Base-by-base conservation (phyloP, 1,140 invertebrate genomes). In the Lanistes nyassanus region DNA sequence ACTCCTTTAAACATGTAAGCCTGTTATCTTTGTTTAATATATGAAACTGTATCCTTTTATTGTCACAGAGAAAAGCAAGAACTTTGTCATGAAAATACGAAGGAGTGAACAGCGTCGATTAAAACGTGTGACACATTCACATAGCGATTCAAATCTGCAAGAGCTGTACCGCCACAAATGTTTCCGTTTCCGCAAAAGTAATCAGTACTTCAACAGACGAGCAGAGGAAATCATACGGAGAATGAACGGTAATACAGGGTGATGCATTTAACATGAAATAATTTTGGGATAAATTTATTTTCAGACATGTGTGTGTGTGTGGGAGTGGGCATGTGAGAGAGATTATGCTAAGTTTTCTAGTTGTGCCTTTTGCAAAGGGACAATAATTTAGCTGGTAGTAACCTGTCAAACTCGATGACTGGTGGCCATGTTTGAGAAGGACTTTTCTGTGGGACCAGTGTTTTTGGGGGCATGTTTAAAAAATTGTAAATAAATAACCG, bases 21-120 rank as follows among this genome's bases (percentile, higher is more conserved):
- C 39, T 42, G 13, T 7, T 42, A 47, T 47, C 19, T 16, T 47
- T 47, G 19, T 47, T 47, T 16, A 47, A 47, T 47, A 47, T 6
- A 47, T 47, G 19, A 47, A 0, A 47, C 42, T 47, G 2, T 47
- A 6, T 16, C 1, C 42, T 47, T 47, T 47, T 16, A 47, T 58
- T 42, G 26, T 31, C 37, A 21, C 66, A 78, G 77, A 55, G 23
- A 70, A 74, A 36, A 76, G 77, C 69, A 79, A 73, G 56, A 71
- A 70, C 23, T 72, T 81, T 60, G 77, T 76, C 7, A 76, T 55
- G 42, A 77, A 81, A 39, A 70, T 81, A 23, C 76, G 67, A 21
- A 67, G 77, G 51, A 76, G 77, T 37, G 73, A 79, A 37, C 65
- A 74, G 69, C 74, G 62, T 29, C 60, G 80, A 47, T 69, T 74